These are phyloP conservation scores for Tenthredo livida DNA, from an alignment of 2,888 invertebrate genomes.

Conservation along the genomic window DNA sequence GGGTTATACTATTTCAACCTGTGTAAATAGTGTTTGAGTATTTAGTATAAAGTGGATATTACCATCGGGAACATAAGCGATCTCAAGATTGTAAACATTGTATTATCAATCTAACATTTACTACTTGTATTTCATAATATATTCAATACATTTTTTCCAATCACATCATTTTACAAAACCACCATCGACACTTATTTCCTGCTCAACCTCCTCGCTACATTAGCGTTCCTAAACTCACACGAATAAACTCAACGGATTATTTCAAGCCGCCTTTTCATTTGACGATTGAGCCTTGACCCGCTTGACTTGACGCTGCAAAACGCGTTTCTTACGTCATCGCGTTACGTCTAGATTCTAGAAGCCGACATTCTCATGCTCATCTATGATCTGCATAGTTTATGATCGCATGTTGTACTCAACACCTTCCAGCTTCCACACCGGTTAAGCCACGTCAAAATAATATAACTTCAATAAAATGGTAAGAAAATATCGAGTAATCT, in stretches of 20 bases:
- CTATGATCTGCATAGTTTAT: not conserved
- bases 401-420: not conserved
- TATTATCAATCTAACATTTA: not conserved
- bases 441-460: conserved; percentile 52
- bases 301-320: too few relatives aligned
- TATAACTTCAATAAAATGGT: conserved; percentile 43
- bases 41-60: not conserved
- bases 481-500: conserved; percentile 3
- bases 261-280: too few relatives aligned
- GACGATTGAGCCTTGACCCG: too few relatives aligned
- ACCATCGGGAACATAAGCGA: conserved; percentile 35
- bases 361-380: not conserved
- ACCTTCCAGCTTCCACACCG: conserved; percentile 41
- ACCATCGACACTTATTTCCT: conserved; percentile 50
- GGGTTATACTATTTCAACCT: conserved; percentile 51
- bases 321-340: too few relatives aligned
- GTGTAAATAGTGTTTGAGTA: conserved; percentile 18
- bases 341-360: not conserved
- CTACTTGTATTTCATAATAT: conserved; percentile 37
- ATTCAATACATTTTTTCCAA: conserved; percentile 29
- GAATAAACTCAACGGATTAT: not conserved
- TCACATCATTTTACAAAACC: conserved; percentile 46
- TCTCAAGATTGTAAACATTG: conserved; percentile 29
- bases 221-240: conserved; percentile 27
- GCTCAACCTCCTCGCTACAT: conserved; percentile 22